Evolutionary conservation across 2,113 vertebrate species (phyloP).

Genomic region (Ciconia boyciana): DNA sequence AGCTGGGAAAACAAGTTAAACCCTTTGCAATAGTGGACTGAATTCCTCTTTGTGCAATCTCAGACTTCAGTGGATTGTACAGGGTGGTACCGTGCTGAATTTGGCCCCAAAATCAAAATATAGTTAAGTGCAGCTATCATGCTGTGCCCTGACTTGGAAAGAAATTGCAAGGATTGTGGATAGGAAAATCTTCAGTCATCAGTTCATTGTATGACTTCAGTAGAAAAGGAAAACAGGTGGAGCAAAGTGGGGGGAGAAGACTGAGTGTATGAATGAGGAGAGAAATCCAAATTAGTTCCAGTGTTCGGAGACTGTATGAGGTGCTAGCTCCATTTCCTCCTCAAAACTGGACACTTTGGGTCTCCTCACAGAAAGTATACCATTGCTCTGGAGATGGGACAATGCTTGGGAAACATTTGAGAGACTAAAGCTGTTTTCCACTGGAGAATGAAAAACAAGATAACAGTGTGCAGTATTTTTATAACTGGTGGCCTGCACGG

Average conservation of each 20-base stretch:
- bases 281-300: slow-evolving; percentile 69
- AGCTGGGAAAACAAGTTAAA: not conserved
- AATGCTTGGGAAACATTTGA: not conserved
- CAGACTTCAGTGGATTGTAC: not conserved
- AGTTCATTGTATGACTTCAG: slow-evolving; percentile 58
- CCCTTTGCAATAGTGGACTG: not conserved
- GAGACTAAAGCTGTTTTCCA: not conserved
- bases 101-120: not conserved
- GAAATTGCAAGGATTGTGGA: slow-evolving; percentile 4
- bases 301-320: slow-evolving; percentile 52
- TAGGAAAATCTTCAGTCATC: slow-evolving; percentile 62
- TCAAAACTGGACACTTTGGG: slow-evolving; percentile 1
- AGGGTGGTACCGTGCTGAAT: not conserved
- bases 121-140: not conserved
- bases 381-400: slow-evolving; percentile 21
- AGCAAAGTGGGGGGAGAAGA: slow-evolving; percentile 49
- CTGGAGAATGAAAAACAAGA: not conserved
- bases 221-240: slow-evolving; percentile 69
- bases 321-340: slow-evolving; percentile 57
- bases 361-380: slow-evolving; percentile 35
- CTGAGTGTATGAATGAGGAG: slow-evolving; percentile 65
- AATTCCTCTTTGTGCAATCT: not conserved
- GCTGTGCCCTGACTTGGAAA: slow-evolving; percentile 18
- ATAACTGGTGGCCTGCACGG: not conserved
- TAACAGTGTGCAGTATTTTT: not conserved